Percentiles rank a stretch among this genome's conserved stretches.
These are phyloP conservation scores for Myotis brandtii DNA, from an alignment of 2,113 vertebrate genomes.

Conservation along the genomic window DNA sequence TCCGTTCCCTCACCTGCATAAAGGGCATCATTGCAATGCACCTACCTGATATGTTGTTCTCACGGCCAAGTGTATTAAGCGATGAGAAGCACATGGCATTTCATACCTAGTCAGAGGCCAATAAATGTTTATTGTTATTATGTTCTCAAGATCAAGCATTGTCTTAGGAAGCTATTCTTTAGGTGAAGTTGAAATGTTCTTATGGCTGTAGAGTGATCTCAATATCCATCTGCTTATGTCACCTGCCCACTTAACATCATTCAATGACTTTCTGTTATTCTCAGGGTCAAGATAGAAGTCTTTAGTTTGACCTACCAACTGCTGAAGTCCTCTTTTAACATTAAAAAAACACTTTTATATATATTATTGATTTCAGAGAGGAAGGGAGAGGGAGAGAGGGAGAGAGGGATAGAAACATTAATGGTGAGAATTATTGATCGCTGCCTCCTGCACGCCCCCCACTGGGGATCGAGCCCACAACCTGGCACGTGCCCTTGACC, in stretches of 20 bases:
- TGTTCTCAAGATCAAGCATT: neutral
- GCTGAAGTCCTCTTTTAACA: neutral
- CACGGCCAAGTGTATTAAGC: neutral
- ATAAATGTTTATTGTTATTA: neutral
- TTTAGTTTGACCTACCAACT: neutral
- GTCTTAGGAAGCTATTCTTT: neutral
- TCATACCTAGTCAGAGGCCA: neutral
- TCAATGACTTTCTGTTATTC: neutral
- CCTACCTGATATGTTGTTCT: neutral
- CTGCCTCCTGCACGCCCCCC: too few relatives aligned
- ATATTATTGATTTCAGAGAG: too few relatives aligned
- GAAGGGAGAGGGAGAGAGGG: too few relatives aligned
- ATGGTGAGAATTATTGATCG: too few relatives aligned
- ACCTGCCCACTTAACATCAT: neutral
- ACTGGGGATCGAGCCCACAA: too few relatives aligned
- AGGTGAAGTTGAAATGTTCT: neutral
- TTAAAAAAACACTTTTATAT: too few relatives aligned
- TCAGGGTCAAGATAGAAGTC: neutral
- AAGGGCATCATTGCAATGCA: neutral
- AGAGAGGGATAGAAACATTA: too few relatives aligned
- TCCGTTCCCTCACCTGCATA: neutral
- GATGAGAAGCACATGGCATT: neutral
- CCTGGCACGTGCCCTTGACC: too few relatives aligned
- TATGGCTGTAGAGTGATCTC: neutral
- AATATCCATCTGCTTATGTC: neutral